Evolutionary conservation across 2,888 invertebrate genomes (phyloP).

Genomic region (Agelastica alni): DNA sequence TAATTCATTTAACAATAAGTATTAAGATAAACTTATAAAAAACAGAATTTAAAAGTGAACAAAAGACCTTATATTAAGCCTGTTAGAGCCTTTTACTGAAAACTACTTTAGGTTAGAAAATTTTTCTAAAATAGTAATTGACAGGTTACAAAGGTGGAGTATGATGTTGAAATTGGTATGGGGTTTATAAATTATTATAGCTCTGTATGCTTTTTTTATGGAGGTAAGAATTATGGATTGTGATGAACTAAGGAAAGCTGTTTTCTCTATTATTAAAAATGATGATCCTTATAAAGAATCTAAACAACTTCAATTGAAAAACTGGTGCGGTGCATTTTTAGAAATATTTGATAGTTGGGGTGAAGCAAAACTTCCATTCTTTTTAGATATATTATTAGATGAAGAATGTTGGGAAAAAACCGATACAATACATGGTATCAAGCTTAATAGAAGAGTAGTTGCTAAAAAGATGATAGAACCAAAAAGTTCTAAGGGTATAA

Average conservation of each 20-base stretch:
- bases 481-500: no score
- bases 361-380: not conserved
- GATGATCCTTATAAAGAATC: conserved; percentile 1
- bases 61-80: no score
- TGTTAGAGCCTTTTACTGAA: no score
- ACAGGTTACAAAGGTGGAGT: no score
- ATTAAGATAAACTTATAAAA: conserved; percentile 8
- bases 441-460: not conserved
- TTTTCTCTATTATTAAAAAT: not conserved
- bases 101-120: no score
- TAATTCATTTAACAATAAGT: no score
- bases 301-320: not conserved
- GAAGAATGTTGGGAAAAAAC: conserved; percentile 4
- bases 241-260: no score
- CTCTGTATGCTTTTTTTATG: no score
- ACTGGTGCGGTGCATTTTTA: not conserved
- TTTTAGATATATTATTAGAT: not conserved
- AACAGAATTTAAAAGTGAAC: conserved; percentile 3
- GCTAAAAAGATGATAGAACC: not conserved
- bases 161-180: no score
- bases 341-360: not conserved
- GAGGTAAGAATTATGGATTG: no score
- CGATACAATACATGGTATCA: not conserved
- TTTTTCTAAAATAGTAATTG: no score
- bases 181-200: no score